Percentiles rank a stretch among this genome's conserved stretches.
Conservation (phyloP, 2,113 vertebrate genomes). For the Ochotona curzoniae region DNA sequence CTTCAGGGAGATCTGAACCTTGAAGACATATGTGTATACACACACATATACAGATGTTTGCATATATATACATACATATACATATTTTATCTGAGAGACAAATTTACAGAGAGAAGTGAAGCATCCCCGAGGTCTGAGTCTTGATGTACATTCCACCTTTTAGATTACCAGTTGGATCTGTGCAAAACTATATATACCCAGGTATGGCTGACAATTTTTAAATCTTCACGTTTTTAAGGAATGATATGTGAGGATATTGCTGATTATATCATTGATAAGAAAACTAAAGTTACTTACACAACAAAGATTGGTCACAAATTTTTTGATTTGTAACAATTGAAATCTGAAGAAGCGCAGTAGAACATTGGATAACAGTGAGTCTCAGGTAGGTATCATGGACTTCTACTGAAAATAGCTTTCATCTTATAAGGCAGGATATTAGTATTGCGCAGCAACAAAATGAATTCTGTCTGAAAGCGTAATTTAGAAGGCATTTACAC, state of each 20-base stretch:
- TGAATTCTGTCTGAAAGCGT: not conserved
- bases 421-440: not conserved
- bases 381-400: not conserved
- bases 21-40: no score
- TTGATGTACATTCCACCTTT: not conserved
- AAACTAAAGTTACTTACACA: not conserved
- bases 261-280: not conserved
- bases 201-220: not conserved
- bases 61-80: no score
- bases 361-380: not conserved
- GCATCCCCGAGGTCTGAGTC: no score
- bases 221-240: not conserved
- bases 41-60: no score
- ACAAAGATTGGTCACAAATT: not conserved
- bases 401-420: not conserved
- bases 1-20: no score
- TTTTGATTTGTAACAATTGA: not conserved
- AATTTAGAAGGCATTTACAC: not conserved
- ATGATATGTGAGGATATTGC: not conserved
- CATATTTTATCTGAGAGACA: no score
- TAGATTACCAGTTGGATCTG: not conserved
- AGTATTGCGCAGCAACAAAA: not conserved
- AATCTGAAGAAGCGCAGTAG: not conserved
- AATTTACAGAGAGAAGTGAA: not conserved
- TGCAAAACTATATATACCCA: not conserved